Evolutionary conservation across 2,113 vertebrate species (phyloP), one percentile per base, ranked within the genome.

Genomic region (Monopterus albus): DNA sequence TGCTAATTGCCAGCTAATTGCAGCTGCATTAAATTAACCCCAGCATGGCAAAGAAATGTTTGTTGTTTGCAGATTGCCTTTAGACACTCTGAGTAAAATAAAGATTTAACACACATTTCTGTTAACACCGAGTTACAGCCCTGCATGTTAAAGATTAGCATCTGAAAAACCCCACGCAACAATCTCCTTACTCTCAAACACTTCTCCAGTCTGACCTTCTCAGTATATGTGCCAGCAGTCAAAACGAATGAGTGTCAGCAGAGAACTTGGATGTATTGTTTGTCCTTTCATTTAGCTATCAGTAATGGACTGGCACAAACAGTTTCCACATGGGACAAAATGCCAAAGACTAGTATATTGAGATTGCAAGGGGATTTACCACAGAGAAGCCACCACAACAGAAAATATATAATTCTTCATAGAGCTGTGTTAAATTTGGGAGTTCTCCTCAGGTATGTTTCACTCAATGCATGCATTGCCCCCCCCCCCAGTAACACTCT

Each of bases 211-310:
- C 21, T 36, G 25, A 59, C 47, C 58, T 58, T 42, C 58, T 58
- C 58, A 62, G 15, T 28, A 15, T 0, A 2, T 51, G 52, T 68
- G 42, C 38, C 62, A 72, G 29, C 18, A 73, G 79, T 64, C 68
- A 79, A n/a, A 65, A 18, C 33, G 29, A 58, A 77, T 74, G 20
- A 38, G 46, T 28, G 17, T n/a, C n/a, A n/a, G n/a, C n/a, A n/a
- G n/a, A n/a, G 23, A 33, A 57, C 33, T 47, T 50, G 28, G 18
- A 67, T 55, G 40, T 18, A 68, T 68, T 26, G 49, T 82, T 73
- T 66, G 42, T 76, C 72, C 45, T 56, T 53, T 69, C 31, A 33
- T 35, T 51, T 10, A 14, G 49, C 52, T 49, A 55, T 53, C 31
- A 9, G 45, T 29, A 42, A 61, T 33, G 12, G 13, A 53, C 26